Conservation (phyloP, 2,888 invertebrate species). For the Entomobrya multifasciata region DNA sequence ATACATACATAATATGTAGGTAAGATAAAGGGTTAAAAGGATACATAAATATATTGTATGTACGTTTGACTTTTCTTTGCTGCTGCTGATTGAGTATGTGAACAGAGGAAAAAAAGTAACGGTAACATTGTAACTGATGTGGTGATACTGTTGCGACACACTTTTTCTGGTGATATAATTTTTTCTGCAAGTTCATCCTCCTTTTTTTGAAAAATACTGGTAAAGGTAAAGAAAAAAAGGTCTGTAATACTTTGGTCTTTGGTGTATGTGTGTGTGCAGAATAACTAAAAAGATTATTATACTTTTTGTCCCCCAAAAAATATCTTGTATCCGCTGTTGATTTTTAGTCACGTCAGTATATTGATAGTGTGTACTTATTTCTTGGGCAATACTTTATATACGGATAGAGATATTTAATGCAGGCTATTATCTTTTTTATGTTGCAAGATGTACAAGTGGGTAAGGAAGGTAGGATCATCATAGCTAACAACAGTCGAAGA, state of each 20-base stretch:
- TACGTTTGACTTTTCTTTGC: too few species aligned
- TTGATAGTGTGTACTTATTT: neutral
- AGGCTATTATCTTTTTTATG: constrained; percentile 43
- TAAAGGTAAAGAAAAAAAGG: neutral
- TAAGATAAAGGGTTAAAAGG: too few species aligned
- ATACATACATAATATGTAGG: too few species aligned
- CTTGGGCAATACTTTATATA: neutral
- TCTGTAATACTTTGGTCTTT: constrained; percentile 10
- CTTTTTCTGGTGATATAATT: neutral
- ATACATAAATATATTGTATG: too few species aligned
- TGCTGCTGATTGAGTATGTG: too few species aligned
- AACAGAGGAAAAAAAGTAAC: constrained; percentile 4
- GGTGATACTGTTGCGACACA: constrained; percentile 4
- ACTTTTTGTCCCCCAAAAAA: too few species aligned
- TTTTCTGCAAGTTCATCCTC: constrained; percentile 6
- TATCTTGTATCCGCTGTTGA: constrained; percentile 10
- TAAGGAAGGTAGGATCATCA: constrained; percentile 42
- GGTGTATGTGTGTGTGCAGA: constrained; percentile 23
- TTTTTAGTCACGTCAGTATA: too few species aligned
- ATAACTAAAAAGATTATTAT: constrained; percentile 56
- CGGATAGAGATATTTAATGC: too few species aligned
- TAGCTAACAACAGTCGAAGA: constrained; percentile 28
- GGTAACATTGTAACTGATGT: constrained; percentile 11
- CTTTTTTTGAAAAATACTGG: neutral
- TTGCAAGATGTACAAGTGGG: too few species aligned